Base-by-base conservation (phyloP, 2,797 vertebrate species). In the Ctenopoma multispine region DNA sequence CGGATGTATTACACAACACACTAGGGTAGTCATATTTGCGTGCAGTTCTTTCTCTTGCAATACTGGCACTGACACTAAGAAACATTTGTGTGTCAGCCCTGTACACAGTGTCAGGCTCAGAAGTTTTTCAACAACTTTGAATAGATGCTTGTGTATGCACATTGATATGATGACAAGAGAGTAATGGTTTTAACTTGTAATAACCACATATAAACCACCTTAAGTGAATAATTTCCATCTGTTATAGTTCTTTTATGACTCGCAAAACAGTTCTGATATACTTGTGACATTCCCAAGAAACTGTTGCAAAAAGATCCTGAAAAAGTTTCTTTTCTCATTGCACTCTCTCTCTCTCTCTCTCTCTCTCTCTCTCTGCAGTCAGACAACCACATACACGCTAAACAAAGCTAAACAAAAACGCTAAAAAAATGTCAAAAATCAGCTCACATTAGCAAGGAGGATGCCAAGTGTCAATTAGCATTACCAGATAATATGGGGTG, bases 1-100 rank as follows among this genome's bases (percentile, higher is more conserved):
- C 5, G 61, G 82, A 83, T 67, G 41, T 80, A 73, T 90, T 90
- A 83, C 77, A 78, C 87, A 89, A 89, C 87, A 77, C 85, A 89
- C 84, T 72, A 81, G 89, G 79, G 83, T 60, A 71, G 84, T 85
- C 84, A 81, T 72, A 84, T 87, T 82, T 84, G 75, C 62, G 70
- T 73, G 76, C 68, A 75, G 80, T 79, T 84, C 80, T 82, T 90
- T 79, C 79, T 77, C 69, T 78, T 67, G 51, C 69, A 63, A 38
- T 55, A 49, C 72, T 65, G 74, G 65, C 82, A 55, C 65, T 81
- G 78, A 79, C 80, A 70, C 60, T 56, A 58, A 80, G 65, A 80
- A 81, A 86, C 68, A 79, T 82, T 79, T 77, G 68, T 67, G 74
- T 81, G 72, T 86, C 69, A 79, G 59, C 68, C 40, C 36, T 54